Conservation (phyloP, 2,888 invertebrate species). For the Tetropium fuscum region DNA sequence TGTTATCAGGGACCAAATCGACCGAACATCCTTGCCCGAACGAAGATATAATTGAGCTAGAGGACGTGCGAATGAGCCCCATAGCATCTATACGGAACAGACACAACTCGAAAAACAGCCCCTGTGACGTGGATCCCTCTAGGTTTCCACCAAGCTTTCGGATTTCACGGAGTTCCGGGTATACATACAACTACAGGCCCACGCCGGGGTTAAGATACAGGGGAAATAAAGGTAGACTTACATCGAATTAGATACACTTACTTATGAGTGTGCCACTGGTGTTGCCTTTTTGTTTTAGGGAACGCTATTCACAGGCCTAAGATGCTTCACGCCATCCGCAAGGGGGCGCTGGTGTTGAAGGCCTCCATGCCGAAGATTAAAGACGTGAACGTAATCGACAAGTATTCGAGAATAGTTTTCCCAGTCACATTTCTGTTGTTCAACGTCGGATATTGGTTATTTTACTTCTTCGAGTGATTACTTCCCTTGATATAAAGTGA, state of each 20-base stretch:
- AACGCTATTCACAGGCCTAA: constrained; percentile 73
- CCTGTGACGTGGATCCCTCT: constrained; percentile 67
- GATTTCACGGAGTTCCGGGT: constrained; percentile 73
- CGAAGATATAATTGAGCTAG: constrained; percentile 90
- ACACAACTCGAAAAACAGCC: constrained; percentile 68
- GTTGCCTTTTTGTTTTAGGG: constrained; percentile 62
- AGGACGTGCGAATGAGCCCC: constrained; percentile 88
- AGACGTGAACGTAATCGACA: constrained; percentile 98
- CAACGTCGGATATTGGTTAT: constrained; percentile 96
- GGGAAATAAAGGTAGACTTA: constrained; percentile 67
- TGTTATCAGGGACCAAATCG: constrained; percentile 64
- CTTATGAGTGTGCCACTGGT: no score
- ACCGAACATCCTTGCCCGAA: constrained; percentile 45
- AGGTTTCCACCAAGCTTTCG: constrained; percentile 83
- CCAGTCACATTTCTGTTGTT: constrained; percentile 96
- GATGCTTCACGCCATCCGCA: constrained; percentile 84
- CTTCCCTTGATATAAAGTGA: not conserved
- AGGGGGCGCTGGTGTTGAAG: constrained; percentile 87
- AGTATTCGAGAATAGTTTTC: constrained; percentile 95
- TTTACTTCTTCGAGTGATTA: constrained; percentile 70
- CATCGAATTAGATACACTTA: not conserved
- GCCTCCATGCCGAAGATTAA: constrained; percentile 96
- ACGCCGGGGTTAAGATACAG: constrained; percentile 72
- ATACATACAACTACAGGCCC: constrained; percentile 70
- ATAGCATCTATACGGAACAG: constrained; percentile 82